phyloP scores from a whole-genome alignment of 2,888 invertebrate species.

The Boloria selene region DNA sequence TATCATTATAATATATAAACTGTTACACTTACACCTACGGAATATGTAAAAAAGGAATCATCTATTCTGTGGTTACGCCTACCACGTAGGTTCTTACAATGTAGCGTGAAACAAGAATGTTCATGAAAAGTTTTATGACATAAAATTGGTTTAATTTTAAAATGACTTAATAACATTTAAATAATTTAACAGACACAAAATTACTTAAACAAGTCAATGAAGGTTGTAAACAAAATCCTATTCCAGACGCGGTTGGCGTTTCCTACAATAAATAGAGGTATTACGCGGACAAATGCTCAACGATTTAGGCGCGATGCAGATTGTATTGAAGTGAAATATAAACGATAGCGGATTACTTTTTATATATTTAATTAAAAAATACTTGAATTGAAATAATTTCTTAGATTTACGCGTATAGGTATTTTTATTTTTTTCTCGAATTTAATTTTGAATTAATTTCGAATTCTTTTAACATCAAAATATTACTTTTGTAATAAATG shows the following conservation, averaged over 20 bases:
- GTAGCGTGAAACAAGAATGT: not conserved
- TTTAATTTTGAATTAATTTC: too few relatives aligned
- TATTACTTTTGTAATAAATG: too few relatives aligned
- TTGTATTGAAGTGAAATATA: conserved; percentile 24
- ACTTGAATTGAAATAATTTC: too few relatives aligned
- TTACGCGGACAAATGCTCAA: conserved; percentile 66
- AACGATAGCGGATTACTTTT: conserved; percentile 19
- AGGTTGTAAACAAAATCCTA: conserved; percentile 37
- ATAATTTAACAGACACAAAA: not conserved
- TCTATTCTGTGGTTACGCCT: too few relatives aligned
- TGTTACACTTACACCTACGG: too few relatives aligned
- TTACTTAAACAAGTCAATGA: conserved; percentile 17
- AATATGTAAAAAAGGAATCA: too few relatives aligned
- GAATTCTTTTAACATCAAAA: too few relatives aligned
- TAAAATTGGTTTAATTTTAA: too few relatives aligned
- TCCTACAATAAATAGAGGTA: conserved; percentile 68
- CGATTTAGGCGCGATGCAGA: conserved; percentile 62
- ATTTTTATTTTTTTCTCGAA: too few relatives aligned
- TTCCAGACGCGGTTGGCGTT: conserved; percentile 51
- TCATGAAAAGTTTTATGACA: not conserved
- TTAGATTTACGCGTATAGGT: too few relatives aligned
- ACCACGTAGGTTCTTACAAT: not conserved
- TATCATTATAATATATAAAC: too few relatives aligned
- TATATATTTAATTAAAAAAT: not conserved
- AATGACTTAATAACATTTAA: not conserved